These are phyloP conservation scores for Nasonovia ribisnigri DNA, from an alignment of 2,888 invertebrate species.

Conservation along the genomic window DNA sequence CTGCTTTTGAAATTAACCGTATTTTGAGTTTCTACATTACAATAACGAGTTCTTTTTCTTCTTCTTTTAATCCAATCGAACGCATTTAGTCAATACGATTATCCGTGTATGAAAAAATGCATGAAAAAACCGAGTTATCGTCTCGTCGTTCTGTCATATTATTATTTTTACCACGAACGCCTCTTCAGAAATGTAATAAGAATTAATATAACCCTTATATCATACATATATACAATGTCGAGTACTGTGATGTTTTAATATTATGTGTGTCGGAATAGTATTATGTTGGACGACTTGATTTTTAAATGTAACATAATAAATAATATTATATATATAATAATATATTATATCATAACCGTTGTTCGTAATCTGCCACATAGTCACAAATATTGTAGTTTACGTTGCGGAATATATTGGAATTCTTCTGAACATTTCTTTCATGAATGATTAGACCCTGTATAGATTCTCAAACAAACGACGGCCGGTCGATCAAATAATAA, in stretches of 20 bases:
- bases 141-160: neutral
- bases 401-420: neutral
- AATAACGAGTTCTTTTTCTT: neutral
- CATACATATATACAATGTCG: neutral
- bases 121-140: neutral
- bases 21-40: neutral
- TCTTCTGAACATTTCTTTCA: neutral
- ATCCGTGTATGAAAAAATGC: neutral
- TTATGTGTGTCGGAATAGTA: too few relatives aligned
- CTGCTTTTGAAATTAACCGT: neutral
- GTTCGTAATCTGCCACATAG: neutral
- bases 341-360: neutral
- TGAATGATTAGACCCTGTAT: neutral
- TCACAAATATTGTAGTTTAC: neutral
- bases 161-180: neutral
- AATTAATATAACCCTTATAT: neutral
- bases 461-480: neutral
- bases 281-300: neutral
- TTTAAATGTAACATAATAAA: neutral
- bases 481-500: neutral
- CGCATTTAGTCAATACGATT: neutral
- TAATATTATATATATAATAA: neutral
- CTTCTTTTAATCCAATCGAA: neutral
- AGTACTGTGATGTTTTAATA: neutral
- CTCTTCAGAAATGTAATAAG: neutral